Percentiles rank a stretch among this genome's conserved stretches.
Conservation (phyloP, 1,140 invertebrate genomes). For the Drosophila paulistorum region DNA sequence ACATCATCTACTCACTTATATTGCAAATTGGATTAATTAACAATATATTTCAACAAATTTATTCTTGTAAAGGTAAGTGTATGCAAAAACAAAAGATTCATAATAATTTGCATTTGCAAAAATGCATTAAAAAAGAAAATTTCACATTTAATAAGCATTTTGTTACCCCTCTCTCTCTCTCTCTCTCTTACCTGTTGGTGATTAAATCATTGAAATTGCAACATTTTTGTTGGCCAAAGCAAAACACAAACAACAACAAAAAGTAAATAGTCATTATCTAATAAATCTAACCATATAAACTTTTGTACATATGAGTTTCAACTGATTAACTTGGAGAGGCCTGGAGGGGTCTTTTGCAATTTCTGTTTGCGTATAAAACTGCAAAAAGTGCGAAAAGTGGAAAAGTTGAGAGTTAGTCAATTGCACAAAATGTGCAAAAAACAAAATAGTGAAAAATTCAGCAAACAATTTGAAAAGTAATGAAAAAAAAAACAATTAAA, state of each 20-base stretch:
- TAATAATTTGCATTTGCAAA: slow-evolving; percentile 3
- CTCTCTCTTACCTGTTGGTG: slow-evolving; percentile 5
- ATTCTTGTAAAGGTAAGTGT: slow-evolving; percentile 16
- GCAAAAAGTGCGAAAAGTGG: slow-evolving; percentile 2
- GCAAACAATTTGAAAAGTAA: not conserved
- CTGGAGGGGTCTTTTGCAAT: not conserved
- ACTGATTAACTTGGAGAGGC: not conserved
- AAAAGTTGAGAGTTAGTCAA: slow-evolving; percentile 5
- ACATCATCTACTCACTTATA: not conserved
- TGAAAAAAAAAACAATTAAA: not conserved
- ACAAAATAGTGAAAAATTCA: not conserved
- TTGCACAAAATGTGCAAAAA: slow-evolving; percentile 3
- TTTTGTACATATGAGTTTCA: slow-evolving; percentile 6
- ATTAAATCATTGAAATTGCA: slow-evolving; percentile 78
- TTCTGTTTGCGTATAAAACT: not conserved
- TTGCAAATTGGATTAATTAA: slow-evolving; percentile 64
- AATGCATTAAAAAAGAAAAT: slow-evolving; percentile 32
- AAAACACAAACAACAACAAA: slow-evolving; percentile 49
- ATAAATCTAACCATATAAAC: slow-evolving; percentile 73
- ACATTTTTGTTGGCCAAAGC: slow-evolving; percentile 39
- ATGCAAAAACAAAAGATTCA: not conserved
- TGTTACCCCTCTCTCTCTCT: slow-evolving; percentile 22
- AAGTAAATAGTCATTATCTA: slow-evolving; percentile 75
- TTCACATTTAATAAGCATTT: slow-evolving; percentile 46
- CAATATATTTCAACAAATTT: slow-evolving; percentile 9